Percentiles rank a stretch among this genome's conserved stretches.
Conservation (phyloP, 2,113 vertebrate genomes). For the Manacus vitellinus region DNA sequence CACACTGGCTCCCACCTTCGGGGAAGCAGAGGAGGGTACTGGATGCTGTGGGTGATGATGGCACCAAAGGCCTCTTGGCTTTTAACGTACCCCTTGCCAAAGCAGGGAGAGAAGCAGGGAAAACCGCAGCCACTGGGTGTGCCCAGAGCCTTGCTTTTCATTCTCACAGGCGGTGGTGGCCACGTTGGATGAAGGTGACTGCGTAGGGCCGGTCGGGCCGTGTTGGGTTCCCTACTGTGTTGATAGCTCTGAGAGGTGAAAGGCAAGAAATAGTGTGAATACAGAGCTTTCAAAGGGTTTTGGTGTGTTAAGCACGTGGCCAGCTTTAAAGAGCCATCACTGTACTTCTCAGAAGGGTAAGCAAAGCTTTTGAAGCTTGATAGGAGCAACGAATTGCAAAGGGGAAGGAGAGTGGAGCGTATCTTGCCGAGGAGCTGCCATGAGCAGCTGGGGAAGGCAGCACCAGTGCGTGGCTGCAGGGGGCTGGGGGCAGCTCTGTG, state of each 20-base stretch:
- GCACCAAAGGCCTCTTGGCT: not conserved
- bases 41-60: not conserved
- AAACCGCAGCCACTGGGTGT: rapidly evolving
- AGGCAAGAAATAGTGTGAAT: not conserved
- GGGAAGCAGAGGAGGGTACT: not conserved
- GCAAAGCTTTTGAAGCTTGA: not conserved
- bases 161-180: not conserved
- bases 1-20: rapidly evolving
- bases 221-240: not conserved
- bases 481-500: not conserved
- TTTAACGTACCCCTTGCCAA: not conserved
- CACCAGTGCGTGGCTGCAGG: rapidly evolving
- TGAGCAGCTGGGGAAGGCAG: not conserved
- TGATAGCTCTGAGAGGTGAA: not conserved
- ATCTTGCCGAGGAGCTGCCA: not conserved
- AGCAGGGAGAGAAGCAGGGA: not conserved
- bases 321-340: not conserved
- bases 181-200: not conserved
- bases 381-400: not conserved
- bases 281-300: not conserved
- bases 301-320: not conserved
- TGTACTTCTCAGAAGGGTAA: not conserved
- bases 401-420: rapidly evolving
- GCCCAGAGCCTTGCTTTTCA: not conserved
- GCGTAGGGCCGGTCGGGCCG: rapidly evolving